Evolutionary conservation across 2,888 invertebrate genomes (phyloP), one percentile per base, ranked within the genome.

Genomic region (Rhagium mordax): DNA sequence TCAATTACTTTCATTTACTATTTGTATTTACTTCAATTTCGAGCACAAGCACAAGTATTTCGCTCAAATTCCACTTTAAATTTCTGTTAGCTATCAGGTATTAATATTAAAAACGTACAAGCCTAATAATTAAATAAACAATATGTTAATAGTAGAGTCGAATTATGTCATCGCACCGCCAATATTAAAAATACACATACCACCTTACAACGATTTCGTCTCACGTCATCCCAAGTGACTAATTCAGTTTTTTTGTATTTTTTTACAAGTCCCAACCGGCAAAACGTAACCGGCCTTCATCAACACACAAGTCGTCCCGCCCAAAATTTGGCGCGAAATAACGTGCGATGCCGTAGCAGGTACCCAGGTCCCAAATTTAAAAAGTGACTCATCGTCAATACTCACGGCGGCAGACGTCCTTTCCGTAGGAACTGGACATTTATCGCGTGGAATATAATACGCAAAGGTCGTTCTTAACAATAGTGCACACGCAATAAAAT

Each of bases 261-360:
- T 41, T 48, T 18, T 61, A 24, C 61, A 61, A 48, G 48, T 61
- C 15, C 48, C 48, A 61, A 61, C 61, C 3, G 61, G 61, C 60
- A 60, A 60, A 33, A 7, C 55, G 18, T 18, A 41, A 41, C n/a
- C 51, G 51, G 18, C 51, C 51, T 61, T 47, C 41, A 21, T 15
- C n/a, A n/a, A 59, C 59, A 10, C n/a, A 48, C 24, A 61, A 21
- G 61, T 13, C 41, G 13, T 61, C 61, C 61, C 61, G 61, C 61
- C 48, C 41, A 61, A 61, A 48, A 24, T 41, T 47, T 61, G 48
- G 61, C 61, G 48, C 41, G 61, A 18, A 41, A 41, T 41, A 41
- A 41, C 4, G n/a, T 13, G 3, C 41, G 41, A 13, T 13, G 15
- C 8, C 47, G 5, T 3, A 24, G 21, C 61, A 48, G 61, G 61